Base-by-base conservation (phyloP, 2,888 invertebrate species). In the Pyrgus malvae region DNA sequence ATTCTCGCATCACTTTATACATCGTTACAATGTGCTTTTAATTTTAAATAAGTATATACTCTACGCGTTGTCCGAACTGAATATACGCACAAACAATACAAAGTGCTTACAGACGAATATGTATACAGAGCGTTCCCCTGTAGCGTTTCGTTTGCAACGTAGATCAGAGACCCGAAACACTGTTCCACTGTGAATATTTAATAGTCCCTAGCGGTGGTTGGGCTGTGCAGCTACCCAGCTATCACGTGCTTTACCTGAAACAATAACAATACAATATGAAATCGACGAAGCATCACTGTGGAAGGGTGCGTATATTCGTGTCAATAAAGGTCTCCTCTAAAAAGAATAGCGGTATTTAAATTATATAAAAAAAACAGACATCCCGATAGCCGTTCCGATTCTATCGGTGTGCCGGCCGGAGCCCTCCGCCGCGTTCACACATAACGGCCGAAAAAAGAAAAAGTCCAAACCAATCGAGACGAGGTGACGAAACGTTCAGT, bases 401-500 rank as follows among this genome's bases (percentile, higher is more conserved):
- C 77, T 85, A 87, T 85, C 84, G 74, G 73, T 56, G 69, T 50
- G 61, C 60, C 63, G 48, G 56, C 29, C 57, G 71, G 71, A 74
- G 80, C 83, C 86, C 83, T 81, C 84, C 83, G 81, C 80, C 69
- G 82, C 78, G 86, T 80, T 88, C 88, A 87, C 89, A 88, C 87
- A 86, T 83, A 78, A 78, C 76, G 80, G 79, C 76, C 80, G 66
- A 83, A 87, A 86, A 85, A 76, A 74, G 68, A 76, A 80, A 80
- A 83, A 83, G 77, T 74, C 76, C 74, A 81, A 83, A 84, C 83
- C 88, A 88, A 89, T 89, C 88, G 86, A 86, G 87, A 81, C 78
- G 89, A 90, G 89, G 89, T 90, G 89, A 90, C 88, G 89, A 90
- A 90, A 89, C 89, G 89, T 87, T 90, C 89, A 88, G 88, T 87